Conservation (phyloP, 2,797 vertebrate genomes). For the Pangasius krempfi region DNA sequence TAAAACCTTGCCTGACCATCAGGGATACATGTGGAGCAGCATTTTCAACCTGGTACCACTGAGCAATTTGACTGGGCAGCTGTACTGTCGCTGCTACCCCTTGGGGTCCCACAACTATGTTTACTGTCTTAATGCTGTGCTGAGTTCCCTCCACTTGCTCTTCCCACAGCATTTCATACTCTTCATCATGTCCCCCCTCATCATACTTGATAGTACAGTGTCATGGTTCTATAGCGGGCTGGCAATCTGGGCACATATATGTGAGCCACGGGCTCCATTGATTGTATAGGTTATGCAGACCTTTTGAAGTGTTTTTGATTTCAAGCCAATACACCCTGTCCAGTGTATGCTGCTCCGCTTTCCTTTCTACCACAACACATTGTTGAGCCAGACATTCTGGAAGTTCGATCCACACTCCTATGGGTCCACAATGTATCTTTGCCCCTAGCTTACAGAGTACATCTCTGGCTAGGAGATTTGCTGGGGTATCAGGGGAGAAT, state of each 20-base stretch:
- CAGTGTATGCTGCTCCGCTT: background rate
- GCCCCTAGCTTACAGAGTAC: background rate
- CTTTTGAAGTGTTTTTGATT: background rate
- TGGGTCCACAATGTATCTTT: background rate
- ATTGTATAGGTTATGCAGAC: background rate
- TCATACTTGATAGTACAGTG: background rate
- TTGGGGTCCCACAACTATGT: background rate
- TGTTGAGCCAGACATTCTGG: background rate
- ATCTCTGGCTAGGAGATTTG: background rate
- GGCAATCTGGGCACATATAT: accelerated
- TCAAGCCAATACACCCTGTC: background rate
- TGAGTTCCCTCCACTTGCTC: accelerated
- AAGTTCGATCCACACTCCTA: background rate
- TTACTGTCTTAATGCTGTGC: accelerated
- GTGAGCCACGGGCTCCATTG: background rate
- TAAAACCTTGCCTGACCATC: background rate
- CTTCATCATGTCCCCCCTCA: background rate
- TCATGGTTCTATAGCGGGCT: background rate
- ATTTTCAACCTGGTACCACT: background rate
- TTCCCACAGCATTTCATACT: background rate
- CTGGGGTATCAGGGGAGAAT: background rate
- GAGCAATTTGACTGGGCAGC: background rate
- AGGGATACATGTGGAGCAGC: background rate
- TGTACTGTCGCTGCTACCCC: background rate
- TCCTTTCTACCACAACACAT: accelerated